Evolutionary conservation across 2,113 vertebrate genomes (phyloP).

Genomic region (Hemibagrus wyckioides): DNA sequence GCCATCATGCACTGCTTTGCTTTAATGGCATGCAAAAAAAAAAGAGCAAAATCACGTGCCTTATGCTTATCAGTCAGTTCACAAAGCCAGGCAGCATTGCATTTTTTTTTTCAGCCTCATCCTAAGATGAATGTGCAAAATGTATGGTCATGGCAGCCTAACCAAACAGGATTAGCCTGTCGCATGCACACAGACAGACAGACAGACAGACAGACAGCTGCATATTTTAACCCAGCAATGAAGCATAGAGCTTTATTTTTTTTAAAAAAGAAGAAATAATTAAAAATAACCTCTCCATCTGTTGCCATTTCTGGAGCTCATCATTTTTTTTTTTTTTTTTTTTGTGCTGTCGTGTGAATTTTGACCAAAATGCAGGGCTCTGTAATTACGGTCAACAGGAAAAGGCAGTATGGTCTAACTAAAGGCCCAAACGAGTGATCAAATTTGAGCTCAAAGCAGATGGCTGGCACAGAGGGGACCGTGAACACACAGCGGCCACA

Average conservation of each 20-base stretch:
- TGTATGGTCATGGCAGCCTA: conserved; percentile 24
- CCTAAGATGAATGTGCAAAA: conserved; percentile 20
- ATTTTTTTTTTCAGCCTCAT: neutral
- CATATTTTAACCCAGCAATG: conserved; percentile 35
- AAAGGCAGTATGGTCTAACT: conserved; percentile 16
- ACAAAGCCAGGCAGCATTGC: conserved; percentile 7
- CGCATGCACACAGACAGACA: neutral
- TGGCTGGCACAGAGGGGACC: conserved; percentile 63
- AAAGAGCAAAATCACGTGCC: conserved; percentile 11
- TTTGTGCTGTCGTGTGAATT: conserved; percentile 15
- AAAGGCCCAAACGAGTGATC: conserved; percentile 52
- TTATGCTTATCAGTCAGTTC: conserved; percentile 22
- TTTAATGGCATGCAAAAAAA: neutral
- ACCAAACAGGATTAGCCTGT: conserved; percentile 44
- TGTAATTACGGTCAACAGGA: conserved; percentile 51
- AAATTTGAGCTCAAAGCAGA: conserved; percentile 55
- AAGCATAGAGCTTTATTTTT: conserved; percentile 30
- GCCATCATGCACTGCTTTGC: neutral
- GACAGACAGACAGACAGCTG: conserved; percentile 36
- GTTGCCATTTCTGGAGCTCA: conserved; percentile 29
- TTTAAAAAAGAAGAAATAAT: conserved; percentile 21
- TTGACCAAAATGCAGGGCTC: conserved; percentile 25
- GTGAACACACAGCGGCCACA: conserved; percentile 54
- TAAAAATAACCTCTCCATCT: conserved; percentile 43
- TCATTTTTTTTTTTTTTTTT: neutral